Base-by-base conservation (phyloP, 2,888 invertebrate species). In the Tachina lurida region DNA sequence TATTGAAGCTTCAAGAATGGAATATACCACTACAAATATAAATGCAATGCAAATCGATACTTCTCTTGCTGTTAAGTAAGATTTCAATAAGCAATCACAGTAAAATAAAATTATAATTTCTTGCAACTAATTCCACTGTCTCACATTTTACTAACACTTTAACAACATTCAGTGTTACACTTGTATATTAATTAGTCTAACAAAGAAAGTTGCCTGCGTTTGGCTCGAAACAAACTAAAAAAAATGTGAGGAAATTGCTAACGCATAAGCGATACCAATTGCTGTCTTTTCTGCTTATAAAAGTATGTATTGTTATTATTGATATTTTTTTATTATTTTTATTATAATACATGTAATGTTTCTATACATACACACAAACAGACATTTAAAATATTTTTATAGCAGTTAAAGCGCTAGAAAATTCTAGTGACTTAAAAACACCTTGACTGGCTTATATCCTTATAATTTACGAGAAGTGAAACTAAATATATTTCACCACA, bases 381-480 rank as follows among this genome's bases (percentile, higher is more conserved):
- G 3, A 15, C 31, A 5, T 70, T 75, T 7, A 31, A 39, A 31
- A 15, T 19, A 17, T 70, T 68, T 58, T 2, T 60, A 13, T 68
- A 47, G 52, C 60, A 68, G 49, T 49, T 49, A 39, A 41, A 77
- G 3, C 12, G 45, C 10, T 15, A 58, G 15, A 5, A 70, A 39
- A 31, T 78, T 31, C 62, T 68, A n/a, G 45, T 74, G 73, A 62
- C 80, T 67, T 77, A 73, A 67, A 77, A 68, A 77, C 73, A 73
- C 76, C 43, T 22, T 85, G 75, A 82, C 75, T 85, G 81, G 78
- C 68, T 85, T 39, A 47, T 47, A 70, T 19, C 17, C 3, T 71
- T 41, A 5, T 58, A 76, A 71, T 49, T 60, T 49, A 39, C 0
- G 13, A 60, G 41, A 58, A 49, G 41, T 41, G 17, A 9, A 52